These are phyloP conservation scores for Marmota monax DNA, from an alignment of 2,113 vertebrate species.

Conservation along the genomic window DNA sequence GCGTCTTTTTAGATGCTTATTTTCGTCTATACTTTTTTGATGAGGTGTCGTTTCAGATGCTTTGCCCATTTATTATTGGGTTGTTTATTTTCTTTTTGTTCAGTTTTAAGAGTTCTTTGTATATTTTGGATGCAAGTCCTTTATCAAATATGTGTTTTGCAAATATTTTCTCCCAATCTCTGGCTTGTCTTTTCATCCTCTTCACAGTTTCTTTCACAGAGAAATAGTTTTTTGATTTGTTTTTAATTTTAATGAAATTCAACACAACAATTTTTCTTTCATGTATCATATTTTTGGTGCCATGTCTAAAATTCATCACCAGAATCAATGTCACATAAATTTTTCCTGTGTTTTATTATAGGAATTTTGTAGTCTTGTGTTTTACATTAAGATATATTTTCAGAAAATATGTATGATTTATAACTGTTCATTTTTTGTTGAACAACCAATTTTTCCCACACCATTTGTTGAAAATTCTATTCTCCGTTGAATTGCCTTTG, in stretches of 20 bases:
- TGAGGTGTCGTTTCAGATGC: not conserved
- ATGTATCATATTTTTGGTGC: not conserved
- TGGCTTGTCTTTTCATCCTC: conserved; percentile 53
- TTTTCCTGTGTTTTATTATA: not conserved
- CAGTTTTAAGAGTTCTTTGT: conserved; percentile 60
- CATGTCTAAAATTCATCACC: not conserved
- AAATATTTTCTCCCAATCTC: conserved; percentile 63
- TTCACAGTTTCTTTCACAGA: conserved; percentile 32
- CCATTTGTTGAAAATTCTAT: not conserved
- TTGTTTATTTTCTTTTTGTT: conserved; percentile 68
- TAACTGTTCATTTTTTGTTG: not conserved
- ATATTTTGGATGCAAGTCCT: conserved; percentile 54
- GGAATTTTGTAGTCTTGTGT: not conserved
- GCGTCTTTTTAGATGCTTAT: not conserved
- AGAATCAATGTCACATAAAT: not conserved
- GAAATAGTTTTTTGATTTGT: not conserved
- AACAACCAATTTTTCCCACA: not conserved
- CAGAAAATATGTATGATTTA: not conserved
- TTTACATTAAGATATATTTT: not conserved
- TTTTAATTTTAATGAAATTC: not conserved
- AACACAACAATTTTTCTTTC: conserved; percentile 4
- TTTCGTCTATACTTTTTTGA: conserved; percentile 35
- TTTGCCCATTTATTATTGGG: conserved; percentile 33
- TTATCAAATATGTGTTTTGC: conserved; percentile 61
- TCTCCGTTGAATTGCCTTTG: not conserved